Percentiles rank a stretch among this genome's conserved stretches.
Evolutionary conservation across 1,140 invertebrate genomes (phyloP).

Genomic region (Heliconius eleuchia): DNA sequence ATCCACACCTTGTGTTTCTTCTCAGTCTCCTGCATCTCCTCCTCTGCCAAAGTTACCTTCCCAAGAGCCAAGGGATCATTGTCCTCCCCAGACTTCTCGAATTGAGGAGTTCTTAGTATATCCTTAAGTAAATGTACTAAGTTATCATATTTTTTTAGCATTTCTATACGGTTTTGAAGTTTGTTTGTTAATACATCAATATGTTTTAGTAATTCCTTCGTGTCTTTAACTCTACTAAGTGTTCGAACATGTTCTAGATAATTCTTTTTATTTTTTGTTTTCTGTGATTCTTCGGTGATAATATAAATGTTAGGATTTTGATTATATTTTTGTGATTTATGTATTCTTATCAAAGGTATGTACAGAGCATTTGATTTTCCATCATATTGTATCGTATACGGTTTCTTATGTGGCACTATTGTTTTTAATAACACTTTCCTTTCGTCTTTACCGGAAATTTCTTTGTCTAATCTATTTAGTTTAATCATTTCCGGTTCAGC

Average conservation of each 20-base stretch:
- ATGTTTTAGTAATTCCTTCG: not conserved
- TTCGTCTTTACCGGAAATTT: not conserved
- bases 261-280: not conserved
- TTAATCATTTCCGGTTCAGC: conserved; percentile 1
- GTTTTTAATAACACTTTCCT: conserved; percentile 41
- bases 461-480: not conserved
- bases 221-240: not conserved
- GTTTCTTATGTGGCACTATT: conserved; percentile 41
- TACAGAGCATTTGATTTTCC: conserved; percentile 42
- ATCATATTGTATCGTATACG: conserved; percentile 40
- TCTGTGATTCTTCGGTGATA: not conserved
- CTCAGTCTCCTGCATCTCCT: not conserved
- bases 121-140: conserved; percentile 22
- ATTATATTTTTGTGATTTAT: conserved; percentile 27
- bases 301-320: conserved; percentile 4
- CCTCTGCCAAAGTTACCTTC: not conserved
- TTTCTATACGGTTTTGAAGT: conserved; percentile 7
- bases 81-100: conserved; percentile 38
- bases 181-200: not conserved
- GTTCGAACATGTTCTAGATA: not conserved
- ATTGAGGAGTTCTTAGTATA: conserved; percentile 19
- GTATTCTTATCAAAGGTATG: conserved; percentile 43
- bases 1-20: conserved; percentile 30
- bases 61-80: conserved; percentile 38
- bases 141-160: conserved; percentile 17